phyloP scores from a whole-genome alignment of 2,113 vertebrate genomes.

The Terrapene triunguis region DNA sequence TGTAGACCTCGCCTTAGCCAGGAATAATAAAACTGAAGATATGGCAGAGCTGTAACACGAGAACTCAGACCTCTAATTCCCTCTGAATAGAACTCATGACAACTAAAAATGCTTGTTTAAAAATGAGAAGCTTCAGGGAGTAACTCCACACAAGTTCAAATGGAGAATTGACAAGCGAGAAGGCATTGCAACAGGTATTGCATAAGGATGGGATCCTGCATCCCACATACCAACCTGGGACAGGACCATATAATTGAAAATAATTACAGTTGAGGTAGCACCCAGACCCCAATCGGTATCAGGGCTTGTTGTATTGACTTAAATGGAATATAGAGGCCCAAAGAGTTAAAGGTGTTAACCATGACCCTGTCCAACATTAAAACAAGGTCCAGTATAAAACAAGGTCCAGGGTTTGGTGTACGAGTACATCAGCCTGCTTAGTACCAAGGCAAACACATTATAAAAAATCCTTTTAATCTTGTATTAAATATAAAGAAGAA shows the following conservation, averaged over 20 bases:
- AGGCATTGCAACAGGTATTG: background rate
- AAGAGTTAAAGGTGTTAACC: background rate
- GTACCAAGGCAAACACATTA: background rate
- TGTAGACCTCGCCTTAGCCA: background rate
- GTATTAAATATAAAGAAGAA: background rate
- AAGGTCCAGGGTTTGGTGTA: background rate
- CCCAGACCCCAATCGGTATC: background rate
- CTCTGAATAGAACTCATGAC: background rate
- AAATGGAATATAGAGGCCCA: background rate
- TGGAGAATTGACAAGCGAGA: background rate
- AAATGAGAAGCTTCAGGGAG: background rate
- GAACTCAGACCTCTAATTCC: background rate
- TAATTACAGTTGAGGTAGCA: background rate
- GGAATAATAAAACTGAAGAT: background rate
- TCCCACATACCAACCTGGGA: background rate
- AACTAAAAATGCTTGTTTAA: background rate
- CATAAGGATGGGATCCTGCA: background rate
- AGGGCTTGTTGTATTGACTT: background rate
- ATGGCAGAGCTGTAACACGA: background rate
- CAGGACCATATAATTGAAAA: rapidly evolving
- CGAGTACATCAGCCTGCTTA: background rate
- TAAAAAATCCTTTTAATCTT: background rate
- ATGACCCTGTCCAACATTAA: background rate
- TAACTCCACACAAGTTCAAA: background rate
- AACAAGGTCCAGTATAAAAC: too few relatives aligned